Percentiles rank a stretch among this genome's conserved stretches.
phyloP scores from a whole-genome alignment of 2,888 invertebrate species.

The Phortica okadai region DNA sequence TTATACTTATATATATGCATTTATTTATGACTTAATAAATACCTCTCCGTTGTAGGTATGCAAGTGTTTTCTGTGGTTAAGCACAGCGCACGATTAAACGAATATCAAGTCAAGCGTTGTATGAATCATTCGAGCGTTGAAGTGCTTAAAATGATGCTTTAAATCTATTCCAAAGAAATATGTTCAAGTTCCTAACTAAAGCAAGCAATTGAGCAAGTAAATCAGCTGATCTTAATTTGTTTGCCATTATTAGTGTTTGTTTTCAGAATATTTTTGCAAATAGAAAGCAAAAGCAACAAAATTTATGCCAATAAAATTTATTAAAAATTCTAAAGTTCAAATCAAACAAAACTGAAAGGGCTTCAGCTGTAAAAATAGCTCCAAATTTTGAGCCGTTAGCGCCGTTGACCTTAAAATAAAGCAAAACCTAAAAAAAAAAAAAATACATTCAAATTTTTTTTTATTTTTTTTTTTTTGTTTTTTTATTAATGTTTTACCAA shows the following conservation, averaged over 20 bases:
- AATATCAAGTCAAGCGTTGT: not conserved
- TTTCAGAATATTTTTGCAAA: too few relatives aligned
- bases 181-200: too few relatives aligned
- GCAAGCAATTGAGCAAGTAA: too few relatives aligned
- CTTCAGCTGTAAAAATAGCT: not conserved
- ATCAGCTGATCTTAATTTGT: too few relatives aligned
- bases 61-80: not conserved
- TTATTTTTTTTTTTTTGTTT: not conserved
- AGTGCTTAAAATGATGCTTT: not conserved
- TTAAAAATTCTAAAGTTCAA: too few relatives aligned
- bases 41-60: not conserved
- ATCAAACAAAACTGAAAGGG: constrained; percentile 1
- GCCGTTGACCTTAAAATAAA: constrained; percentile 8
- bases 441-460: not conserved
- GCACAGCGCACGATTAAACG: not conserved
- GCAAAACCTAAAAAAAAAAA: not conserved
- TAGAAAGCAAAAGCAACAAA: too few relatives aligned
- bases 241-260: too few relatives aligned
- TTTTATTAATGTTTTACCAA: not conserved
- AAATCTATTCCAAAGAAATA: not conserved
- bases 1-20: not conserved
- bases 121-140: constrained; percentile 11
- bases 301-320: too few relatives aligned
- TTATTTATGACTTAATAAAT: not conserved
- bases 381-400: not conserved